Evolutionary conservation across 2,113 vertebrate species (phyloP).

Genomic region (Collichthys lucidus): DNA sequence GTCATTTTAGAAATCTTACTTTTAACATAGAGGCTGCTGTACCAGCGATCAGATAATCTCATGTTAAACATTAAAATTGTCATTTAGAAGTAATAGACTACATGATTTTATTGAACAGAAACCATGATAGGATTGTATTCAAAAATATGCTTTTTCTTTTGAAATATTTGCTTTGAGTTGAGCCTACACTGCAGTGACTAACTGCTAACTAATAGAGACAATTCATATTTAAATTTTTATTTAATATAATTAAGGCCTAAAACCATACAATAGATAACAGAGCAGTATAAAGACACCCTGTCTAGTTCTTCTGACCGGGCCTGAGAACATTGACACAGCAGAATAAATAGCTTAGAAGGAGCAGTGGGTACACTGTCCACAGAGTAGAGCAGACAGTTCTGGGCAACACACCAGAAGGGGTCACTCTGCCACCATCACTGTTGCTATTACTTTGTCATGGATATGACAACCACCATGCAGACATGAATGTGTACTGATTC

Average conservation of each 20-base stretch:
- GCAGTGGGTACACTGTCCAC: slow-evolving; percentile 16
- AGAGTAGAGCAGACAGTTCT: slow-evolving; percentile 23
- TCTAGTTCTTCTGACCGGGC: not conserved
- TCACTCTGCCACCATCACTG: slow-evolving; percentile 76
- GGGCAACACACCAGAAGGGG: slow-evolving; percentile 81
- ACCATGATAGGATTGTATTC: not conserved
- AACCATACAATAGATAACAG: not conserved
- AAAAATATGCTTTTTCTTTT: slow-evolving; percentile 5
- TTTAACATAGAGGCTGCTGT: not conserved
- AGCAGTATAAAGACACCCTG: not conserved
- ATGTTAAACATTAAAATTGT: slow-evolving; percentile 12
- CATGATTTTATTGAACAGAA: slow-evolving; percentile 4
- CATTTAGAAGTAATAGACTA: slow-evolving; percentile 7
- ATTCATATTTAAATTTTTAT: not conserved
- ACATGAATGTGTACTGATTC: slow-evolving; percentile 12
- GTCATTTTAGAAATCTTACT: not conserved
- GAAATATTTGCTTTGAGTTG: not conserved
- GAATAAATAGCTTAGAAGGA: not conserved
- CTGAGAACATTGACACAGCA: slow-evolving; percentile 1
- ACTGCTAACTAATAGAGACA: not conserved
- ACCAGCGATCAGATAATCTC: not conserved
- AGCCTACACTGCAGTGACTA: not conserved
- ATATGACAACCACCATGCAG: slow-evolving; percentile 1
- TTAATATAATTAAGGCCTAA: not conserved
- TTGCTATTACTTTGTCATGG: slow-evolving; percentile 25